Evolutionary conservation across 2,888 invertebrate genomes (phyloP).

Genomic region (Cloeon dipterum): DNA sequence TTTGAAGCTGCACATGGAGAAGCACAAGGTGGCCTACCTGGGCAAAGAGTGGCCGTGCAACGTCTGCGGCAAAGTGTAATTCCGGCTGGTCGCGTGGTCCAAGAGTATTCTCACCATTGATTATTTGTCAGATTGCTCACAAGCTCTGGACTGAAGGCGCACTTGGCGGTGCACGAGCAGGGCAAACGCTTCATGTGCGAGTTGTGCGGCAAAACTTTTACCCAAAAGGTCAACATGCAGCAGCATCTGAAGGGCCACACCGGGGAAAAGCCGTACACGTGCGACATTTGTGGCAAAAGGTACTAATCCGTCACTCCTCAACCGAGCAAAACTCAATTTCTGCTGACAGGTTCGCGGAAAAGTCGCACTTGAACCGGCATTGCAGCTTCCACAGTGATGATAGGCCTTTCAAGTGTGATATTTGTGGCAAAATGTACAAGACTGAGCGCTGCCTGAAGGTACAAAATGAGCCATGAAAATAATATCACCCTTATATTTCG

Average conservation of each 20-base stretch:
- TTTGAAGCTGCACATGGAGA: constrained; percentile 23
- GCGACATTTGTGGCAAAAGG: constrained; percentile 24
- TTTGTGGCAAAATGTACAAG: constrained; percentile 25
- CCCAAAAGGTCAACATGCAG: constrained; percentile 26
- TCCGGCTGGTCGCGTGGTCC: background rate
- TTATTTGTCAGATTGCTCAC: constrained; percentile 20
- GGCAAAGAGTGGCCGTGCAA: constrained; percentile 19
- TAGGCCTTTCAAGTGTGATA: constrained; percentile 20
- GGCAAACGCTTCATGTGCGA: constrained; percentile 24
- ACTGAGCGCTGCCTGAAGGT: constrained; percentile 5
- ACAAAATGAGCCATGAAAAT: too few relatives aligned
- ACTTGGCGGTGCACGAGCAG: constrained; percentile 20
- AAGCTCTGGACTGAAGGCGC: constrained; percentile 20
- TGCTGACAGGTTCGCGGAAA: constrained; percentile 23
- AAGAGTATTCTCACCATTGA: background rate
- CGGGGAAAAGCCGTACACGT: constrained; percentile 23
- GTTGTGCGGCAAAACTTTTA: constrained; percentile 28
- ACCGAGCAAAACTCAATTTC: too few relatives aligned
- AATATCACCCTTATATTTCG: too few relatives aligned
- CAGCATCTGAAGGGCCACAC: constrained; percentile 23
- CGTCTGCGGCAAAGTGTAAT: constrained; percentile 20
- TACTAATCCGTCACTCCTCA: constrained; percentile 11
- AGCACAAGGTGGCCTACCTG: constrained; percentile 19
- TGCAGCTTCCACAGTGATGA: constrained; percentile 20
- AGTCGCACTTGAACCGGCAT: constrained; percentile 20